Evolutionary conservation across 2,797 vertebrate species (phyloP).

Genomic region (Tapirus indicus): DNA sequence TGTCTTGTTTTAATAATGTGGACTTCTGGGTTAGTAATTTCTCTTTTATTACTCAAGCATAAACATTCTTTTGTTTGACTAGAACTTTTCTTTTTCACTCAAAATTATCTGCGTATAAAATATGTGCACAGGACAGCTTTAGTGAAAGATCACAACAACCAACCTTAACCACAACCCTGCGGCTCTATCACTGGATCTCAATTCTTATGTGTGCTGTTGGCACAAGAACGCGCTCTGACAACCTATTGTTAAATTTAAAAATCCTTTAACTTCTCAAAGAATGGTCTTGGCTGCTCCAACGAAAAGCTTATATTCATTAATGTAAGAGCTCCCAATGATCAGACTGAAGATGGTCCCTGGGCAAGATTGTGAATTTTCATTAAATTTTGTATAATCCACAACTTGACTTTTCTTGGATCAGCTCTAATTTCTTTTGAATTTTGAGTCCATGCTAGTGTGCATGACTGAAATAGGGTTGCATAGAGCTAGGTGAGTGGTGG

Average conservation of each 20-base stretch:
- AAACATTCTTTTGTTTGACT: conserved; percentile 22
- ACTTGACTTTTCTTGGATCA: background rate
- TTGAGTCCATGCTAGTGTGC: background rate
- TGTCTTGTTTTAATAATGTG: background rate
- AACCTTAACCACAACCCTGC: background rate
- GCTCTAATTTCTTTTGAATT: background rate
- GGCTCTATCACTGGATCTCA: background rate
- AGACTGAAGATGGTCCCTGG: background rate
- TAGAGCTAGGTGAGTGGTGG: background rate
- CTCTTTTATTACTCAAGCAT: background rate
- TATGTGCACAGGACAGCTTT: background rate
- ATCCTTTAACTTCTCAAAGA: background rate
- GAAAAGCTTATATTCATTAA: background rate
- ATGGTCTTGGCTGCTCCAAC: too few species aligned
- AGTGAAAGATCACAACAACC: background rate
- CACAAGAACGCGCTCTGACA: background rate
- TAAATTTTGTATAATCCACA: background rate
- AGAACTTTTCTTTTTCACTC: background rate
- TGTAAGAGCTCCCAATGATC: background rate
- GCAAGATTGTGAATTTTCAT: background rate
- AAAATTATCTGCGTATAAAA: background rate
- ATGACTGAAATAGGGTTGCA: background rate
- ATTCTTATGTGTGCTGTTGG: background rate
- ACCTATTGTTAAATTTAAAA: background rate
- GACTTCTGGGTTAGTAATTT: background rate